These are phyloP conservation scores for Sebastes goodei DNA, from an alignment of 2,797 vertebrate genomes.

Conservation along the genomic window DNA sequence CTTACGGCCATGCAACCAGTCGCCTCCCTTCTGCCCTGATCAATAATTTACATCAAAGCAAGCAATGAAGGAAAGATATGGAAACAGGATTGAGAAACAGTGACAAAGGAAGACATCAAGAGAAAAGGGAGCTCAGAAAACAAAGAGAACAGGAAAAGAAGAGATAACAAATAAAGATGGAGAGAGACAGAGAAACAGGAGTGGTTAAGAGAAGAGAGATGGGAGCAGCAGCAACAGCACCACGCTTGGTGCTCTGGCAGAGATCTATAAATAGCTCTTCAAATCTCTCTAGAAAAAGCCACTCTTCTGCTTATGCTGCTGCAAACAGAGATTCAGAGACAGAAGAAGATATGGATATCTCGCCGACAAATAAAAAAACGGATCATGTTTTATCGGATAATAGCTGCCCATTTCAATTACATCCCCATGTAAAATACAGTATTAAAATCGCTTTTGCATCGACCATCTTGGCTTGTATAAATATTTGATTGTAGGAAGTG, in stretches of 20 bases:
- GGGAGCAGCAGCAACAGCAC: constrained; percentile 84
- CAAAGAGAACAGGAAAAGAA: constrained; percentile 32
- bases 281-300: constrained; percentile 84
- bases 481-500: constrained; percentile 29
- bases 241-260: constrained; percentile 83
- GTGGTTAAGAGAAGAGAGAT: constrained; percentile 65
- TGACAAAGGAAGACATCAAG: constrained; percentile 12
- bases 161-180: constrained; percentile 71
- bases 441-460: neutral
- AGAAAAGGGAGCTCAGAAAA: constrained; percentile 35
- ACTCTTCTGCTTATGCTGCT: constrained; percentile 79
- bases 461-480: neutral
- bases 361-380: constrained; percentile 35
- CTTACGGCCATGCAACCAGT: constrained; percentile 49
- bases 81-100: constrained; percentile 24
- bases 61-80: constrained; percentile 31
- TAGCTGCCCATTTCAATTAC: constrained; percentile 11
- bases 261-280: constrained; percentile 91
- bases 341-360: constrained; percentile 71
- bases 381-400: constrained; percentile 17
- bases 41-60: constrained; percentile 75
- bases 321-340: constrained; percentile 77
- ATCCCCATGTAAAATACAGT: neutral
- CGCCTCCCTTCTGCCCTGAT: constrained; percentile 60
- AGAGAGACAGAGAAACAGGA: constrained; percentile 64